These are phyloP conservation scores for Paraplagusia blochii DNA, from an alignment of 2,113 vertebrate genomes.

Conservation along the genomic window DNA sequence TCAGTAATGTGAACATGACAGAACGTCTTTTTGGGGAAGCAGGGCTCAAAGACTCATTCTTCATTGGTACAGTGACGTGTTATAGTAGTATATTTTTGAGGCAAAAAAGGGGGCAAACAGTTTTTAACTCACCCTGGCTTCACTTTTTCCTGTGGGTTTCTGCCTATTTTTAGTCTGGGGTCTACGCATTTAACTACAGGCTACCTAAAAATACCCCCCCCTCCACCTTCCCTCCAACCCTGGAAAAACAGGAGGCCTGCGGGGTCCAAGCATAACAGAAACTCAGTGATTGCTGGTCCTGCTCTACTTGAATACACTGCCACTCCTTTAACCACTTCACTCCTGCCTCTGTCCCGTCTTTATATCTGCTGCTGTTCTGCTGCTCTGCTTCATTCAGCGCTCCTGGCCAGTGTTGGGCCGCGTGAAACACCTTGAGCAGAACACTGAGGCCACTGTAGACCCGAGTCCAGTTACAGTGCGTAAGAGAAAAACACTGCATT, in stretches of 20 bases:
- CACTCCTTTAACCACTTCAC: conserved; percentile 54
- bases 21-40: conserved; percentile 39
- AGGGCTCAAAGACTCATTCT: conserved; percentile 60
- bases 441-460: conserved; percentile 67
- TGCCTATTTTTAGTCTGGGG: conserved; percentile 71
- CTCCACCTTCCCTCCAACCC: conserved; percentile 33
- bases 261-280: conserved; percentile 71
- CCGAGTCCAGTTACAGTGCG: conserved; percentile 45
- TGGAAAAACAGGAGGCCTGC: conserved; percentile 71
- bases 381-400: conserved; percentile 35
- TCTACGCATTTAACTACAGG: conserved; percentile 72
- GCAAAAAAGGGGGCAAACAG: conserved; percentile 49
- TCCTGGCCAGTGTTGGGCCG: conserved; percentile 31
- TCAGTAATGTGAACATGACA: conserved; percentile 13
- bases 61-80: conserved; percentile 56
- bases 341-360: conserved; percentile 50
- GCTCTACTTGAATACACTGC: conserved; percentile 59
- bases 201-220: conserved; percentile 73
- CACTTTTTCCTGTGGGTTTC: conserved; percentile 70
- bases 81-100: conserved; percentile 58
- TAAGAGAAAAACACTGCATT: conserved; percentile 51
- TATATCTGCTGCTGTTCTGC: conserved; percentile 43
- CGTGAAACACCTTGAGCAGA: conserved; percentile 35
- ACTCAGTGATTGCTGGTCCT: conserved; percentile 52
- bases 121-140: conserved; percentile 66